Evolutionary conservation across 2,888 invertebrate genomes (phyloP).

Genomic region (Patella pellucida): DNA sequence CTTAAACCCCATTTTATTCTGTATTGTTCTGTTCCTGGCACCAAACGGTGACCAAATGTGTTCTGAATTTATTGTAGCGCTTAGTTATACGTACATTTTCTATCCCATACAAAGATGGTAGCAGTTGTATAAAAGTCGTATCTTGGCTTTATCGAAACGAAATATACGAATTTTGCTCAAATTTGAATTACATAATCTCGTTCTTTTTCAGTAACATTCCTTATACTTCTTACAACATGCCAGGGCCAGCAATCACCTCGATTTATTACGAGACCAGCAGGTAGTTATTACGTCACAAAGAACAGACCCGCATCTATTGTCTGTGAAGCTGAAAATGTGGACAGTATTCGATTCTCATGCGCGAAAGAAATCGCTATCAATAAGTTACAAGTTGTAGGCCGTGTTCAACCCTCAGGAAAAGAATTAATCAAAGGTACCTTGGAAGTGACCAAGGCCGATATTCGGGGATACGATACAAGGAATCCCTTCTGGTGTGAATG

Average conservation of each 20-base stretch:
- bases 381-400: not conserved
- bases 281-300: not conserved
- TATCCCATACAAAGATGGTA: no score
- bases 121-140: no score
- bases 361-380: not conserved
- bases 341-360: not conserved
- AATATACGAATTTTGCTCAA: no score
- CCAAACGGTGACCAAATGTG: no score
- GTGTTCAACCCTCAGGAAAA: not conserved
- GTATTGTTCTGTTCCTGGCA: no score
- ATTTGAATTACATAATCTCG: no score
- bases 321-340: conserved; percentile 7
- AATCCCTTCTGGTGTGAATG: conserved; percentile 3
- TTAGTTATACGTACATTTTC: no score
- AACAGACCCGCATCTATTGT: not conserved
- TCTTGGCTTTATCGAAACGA: no score
- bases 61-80: no score
- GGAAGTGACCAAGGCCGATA: not conserved
- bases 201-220: conserved; percentile 9
- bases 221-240: conserved; percentile 6
- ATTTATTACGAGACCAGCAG: not conserved
- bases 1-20: no score
- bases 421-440: not conserved
- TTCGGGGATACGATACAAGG: not conserved
- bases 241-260: not conserved